Percentiles rank a stretch among this genome's conserved stretches.
phyloP scores from a whole-genome alignment of 30 jellyfish, hydroid and myxozoan species.

The Aurelia sp. region DNA sequence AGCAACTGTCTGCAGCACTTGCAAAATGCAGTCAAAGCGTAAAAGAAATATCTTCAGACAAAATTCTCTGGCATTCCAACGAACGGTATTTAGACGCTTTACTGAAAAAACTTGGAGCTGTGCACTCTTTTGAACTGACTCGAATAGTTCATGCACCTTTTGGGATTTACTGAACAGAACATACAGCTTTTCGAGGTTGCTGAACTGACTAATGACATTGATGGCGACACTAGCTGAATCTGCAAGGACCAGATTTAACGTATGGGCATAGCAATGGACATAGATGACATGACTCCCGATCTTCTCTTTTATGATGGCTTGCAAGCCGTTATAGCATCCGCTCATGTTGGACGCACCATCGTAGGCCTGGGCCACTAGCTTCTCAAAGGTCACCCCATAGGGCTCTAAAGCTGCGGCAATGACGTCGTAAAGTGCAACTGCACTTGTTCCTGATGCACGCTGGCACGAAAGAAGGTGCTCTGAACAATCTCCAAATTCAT shows the following conservation, averaged over 20 bases:
- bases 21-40: slow-evolving; percentile 7
- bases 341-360: no score
- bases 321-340: no score
- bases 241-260: slow-evolving; percentile 9
- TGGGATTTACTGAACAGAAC: not conserved
- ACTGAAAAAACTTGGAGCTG: not conserved
- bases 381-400: no score
- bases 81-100: slow-evolving; percentile 15
- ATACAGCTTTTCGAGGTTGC: not conserved
- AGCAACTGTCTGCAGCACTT: slow-evolving; percentile 12
- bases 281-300: slow-evolving; percentile 7
- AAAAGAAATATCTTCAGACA: not conserved
- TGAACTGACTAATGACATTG: not conserved
- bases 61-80: no score
- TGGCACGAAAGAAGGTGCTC: no score
- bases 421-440: no score
- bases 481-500: no score
- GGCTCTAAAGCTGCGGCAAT: no score
- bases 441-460: no score
- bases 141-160: slow-evolving; percentile 6
- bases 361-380: no score
- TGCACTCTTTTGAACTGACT: not conserved
- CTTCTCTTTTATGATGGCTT: slow-evolving; percentile 11
- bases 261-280: slow-evolving; percentile 39
- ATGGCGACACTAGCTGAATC: slow-evolving; percentile 21